A percentile compares a stretch with the other conserved stretches of the same genome.
These are phyloP conservation scores for Orgyia antiqua DNA, from an alignment of 2,888 invertebrate species.

Conservation along the genomic window DNA sequence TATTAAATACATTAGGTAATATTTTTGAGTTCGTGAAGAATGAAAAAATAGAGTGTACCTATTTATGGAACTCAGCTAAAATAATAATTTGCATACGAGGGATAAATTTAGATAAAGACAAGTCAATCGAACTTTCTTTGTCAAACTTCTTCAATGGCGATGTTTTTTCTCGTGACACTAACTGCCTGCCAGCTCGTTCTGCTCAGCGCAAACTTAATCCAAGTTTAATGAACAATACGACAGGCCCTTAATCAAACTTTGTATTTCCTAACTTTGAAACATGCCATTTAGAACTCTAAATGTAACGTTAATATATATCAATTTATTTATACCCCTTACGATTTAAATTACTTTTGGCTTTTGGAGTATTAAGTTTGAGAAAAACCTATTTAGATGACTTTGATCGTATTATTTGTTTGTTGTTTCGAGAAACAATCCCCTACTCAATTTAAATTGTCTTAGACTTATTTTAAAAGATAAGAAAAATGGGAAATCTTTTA, in stretches of 20 bases:
- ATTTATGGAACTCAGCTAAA: too few relatives aligned
- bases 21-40: too few relatives aligned
- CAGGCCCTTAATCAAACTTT: constrained; percentile 79
- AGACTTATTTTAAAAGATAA: too few relatives aligned
- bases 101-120: too few relatives aligned
- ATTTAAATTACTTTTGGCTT: constrained; percentile 24
- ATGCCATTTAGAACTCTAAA: constrained; percentile 34
- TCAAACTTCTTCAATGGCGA: constrained; percentile 43
- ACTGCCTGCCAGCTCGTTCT: constrained; percentile 78
- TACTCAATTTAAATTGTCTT: neutral
- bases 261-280: constrained; percentile 49
- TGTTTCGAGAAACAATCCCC: constrained; percentile 48
- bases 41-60: too few relatives aligned
- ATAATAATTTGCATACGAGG: too few relatives aligned
- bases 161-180: constrained; percentile 68
- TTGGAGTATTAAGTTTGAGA: constrained; percentile 27
- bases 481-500: too few relatives aligned
- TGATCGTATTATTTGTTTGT: constrained; percentile 73
- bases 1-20: too few relatives aligned
- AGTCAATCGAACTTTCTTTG: constrained; percentile 57
- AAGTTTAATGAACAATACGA: constrained; percentile 79
- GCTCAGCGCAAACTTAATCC: constrained; percentile 76
- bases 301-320: constrained; percentile 12
- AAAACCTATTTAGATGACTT: constrained; percentile 74
- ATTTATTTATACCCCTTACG: constrained; percentile 23